Evolutionary conservation across 2,113 vertebrate genomes (phyloP).

Genomic region (Thinocorus orbignyianus): DNA sequence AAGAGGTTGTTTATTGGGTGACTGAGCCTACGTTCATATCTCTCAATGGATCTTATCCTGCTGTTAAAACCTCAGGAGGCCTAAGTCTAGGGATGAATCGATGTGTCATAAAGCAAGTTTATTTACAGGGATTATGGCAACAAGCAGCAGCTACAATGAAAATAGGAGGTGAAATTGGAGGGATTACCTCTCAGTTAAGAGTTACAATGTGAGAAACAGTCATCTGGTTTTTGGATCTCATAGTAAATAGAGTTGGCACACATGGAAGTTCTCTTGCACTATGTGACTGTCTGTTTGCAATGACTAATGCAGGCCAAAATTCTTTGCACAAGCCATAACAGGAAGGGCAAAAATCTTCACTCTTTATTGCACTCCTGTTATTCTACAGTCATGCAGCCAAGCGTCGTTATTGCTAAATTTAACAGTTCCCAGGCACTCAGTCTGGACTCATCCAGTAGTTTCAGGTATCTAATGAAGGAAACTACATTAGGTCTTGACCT

Average conservation of each 20-base stretch:
- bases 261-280: not conserved
- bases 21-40: not conserved
- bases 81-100: not conserved
- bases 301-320: not conserved
- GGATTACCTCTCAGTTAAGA: not conserved
- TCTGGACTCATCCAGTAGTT: not conserved
- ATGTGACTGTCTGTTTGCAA: not conserved
- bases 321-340: not conserved
- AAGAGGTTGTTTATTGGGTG: not conserved
- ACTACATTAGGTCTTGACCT: not conserved
- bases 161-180: not conserved
- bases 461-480: not conserved
- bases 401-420: not conserved
- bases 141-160: not conserved
- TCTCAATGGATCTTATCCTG: conserved; percentile 15
- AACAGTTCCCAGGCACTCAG: not conserved
- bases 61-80: not conserved
- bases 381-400: not conserved
- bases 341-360: not conserved
- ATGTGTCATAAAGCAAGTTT: not conserved
- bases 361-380: not conserved
- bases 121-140: conserved; percentile 11
- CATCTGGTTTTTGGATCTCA: not conserved
- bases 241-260: not conserved
- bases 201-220: not conserved